Evolutionary conservation across 2,797 vertebrate genomes (phyloP), one percentile per base, ranked within the genome.

Genomic region (Rhinoraja longicauda): DNA sequence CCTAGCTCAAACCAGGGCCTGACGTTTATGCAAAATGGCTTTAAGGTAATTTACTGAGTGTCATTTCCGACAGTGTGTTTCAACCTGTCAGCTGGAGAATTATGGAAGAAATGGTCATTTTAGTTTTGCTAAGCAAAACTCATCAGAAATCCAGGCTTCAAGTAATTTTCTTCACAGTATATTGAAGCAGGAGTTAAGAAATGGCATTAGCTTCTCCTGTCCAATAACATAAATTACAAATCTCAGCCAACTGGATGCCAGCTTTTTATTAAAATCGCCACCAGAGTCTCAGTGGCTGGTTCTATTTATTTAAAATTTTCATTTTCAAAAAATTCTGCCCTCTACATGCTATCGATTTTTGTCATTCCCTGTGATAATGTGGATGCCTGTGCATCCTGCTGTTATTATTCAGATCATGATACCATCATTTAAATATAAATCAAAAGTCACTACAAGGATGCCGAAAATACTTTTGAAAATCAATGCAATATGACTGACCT

Each of bases 381-480:
- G 19, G 24, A 26, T 53, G 21, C 29, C 39, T 10, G 39, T 59
- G 26, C 4, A 4, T n/a, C 82, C 82, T 62, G 82, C 57, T 82
- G 21, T 59, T 86, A n/a, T 86, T 62, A 86, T 62, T 86, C 82
- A 86, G 57, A 29, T 57, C 57, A n/a, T 86, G 29, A 17, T 62
- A 15, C 24, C 57, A n/a, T 62, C 13, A 62, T 86, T 86, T 62
- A 62, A 86, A 86, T 59, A 62, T 59, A 86, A 86, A 86, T 86
- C 53, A n/a, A 26, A 62, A 29, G 15, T 5, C 10, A 59, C 10
- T 17, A 3, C 26, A n/a, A 86, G 4, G 12, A 84, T 62, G 57
- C 81, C 15, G 12, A 84, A 15, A 84, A 84, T 84, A 84, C 62
- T 84, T 24, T n/a, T 62, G 82, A 86, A 86, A 86, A 86, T 62